Evolutionary conservation across 2,797 vertebrate genomes (phyloP), one percentile per base, ranked within the genome.

Genomic region (Loris lydekkerianus): DNA sequence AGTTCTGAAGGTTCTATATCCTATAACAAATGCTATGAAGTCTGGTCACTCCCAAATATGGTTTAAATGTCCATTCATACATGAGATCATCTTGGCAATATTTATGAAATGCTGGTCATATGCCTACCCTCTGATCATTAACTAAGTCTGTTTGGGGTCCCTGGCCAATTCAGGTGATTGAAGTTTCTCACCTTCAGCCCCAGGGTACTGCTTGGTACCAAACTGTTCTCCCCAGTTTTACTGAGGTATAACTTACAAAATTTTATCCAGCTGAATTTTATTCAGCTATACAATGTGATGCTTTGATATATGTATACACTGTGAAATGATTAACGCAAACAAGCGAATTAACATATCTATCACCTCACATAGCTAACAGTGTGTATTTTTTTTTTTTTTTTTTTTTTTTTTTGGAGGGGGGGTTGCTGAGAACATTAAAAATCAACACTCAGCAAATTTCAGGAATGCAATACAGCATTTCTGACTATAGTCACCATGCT

Each of bases 21-120:
- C 46, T 92, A 60, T 73, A 77, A 93, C 6, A 91, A 93, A 94
- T 73, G 61, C 72, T 78, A 76, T 60, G 60, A 92, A 81, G 31
- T 94, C 85, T 2, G 2, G n/a, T 11, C 13, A 91, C 18, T 8
- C 23, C 37, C 40, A 86, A 90, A 81, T 1, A 31, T 87, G 69
- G 14, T 67, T 83, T 89, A 76, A 80, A 72, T 86, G 5, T 34
- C 29, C 56, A 84, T 60, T 83, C 15, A 87, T 60, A 72, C 8
- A 65, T 70, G 29, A 82, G 63, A 67, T 65, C 31, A 93, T 75
- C n/a, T 60, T 73, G 67, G 17, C 37, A 82, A 46, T 87, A 87
- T 84, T 83, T 78, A 84, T 23, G 46, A 94, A 92, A 67, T 25
- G 77, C 0, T 87, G 27, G 5, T 87, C 82, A 77, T n/a, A 49